These are phyloP conservation scores for Saccostrea glomerata DNA, from an alignment of 1,140 invertebrate species.

Conservation along the genomic window DNA sequence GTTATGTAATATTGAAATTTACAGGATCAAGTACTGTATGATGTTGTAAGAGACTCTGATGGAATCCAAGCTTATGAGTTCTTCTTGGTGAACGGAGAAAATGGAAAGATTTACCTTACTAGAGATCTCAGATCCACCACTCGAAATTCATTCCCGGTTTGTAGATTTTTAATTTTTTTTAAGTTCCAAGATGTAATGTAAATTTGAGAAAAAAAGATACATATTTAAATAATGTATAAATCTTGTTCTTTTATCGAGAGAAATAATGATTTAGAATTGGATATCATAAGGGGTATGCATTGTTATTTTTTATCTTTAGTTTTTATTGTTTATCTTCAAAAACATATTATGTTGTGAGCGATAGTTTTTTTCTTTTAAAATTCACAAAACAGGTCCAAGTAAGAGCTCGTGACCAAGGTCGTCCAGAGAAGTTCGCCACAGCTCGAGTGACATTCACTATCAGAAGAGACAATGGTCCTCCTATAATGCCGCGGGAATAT, in stretches of 20 bases:
- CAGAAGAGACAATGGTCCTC: conserved; percentile 42
- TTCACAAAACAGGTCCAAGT: conserved; percentile 43
- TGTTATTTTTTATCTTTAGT: no score
- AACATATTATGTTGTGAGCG: no score
- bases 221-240: no score
- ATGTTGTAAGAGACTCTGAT: conserved; percentile 39
- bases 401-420: conserved; percentile 51
- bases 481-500: conserved; percentile 35
- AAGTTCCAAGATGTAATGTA: not conserved
- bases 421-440: conserved; percentile 49
- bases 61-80: conserved; percentile 44
- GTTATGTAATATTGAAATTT: no score
- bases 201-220: not conserved
- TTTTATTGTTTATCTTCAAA: no score
- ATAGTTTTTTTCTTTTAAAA: not conserved
- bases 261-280: no score
- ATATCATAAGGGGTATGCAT: no score
- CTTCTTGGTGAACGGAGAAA: conserved; percentile 53
- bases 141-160: conserved; percentile 28
- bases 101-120: conserved; percentile 31
- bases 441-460: conserved; percentile 34
- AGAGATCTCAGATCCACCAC: conserved; percentile 41
- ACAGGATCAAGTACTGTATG: conserved; percentile 34
- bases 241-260: no score
- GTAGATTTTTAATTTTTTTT: conserved; percentile 35